phyloP scores from a whole-genome alignment of 2,888 invertebrate species.

The Ommatoiulus sabulosus region DNA sequence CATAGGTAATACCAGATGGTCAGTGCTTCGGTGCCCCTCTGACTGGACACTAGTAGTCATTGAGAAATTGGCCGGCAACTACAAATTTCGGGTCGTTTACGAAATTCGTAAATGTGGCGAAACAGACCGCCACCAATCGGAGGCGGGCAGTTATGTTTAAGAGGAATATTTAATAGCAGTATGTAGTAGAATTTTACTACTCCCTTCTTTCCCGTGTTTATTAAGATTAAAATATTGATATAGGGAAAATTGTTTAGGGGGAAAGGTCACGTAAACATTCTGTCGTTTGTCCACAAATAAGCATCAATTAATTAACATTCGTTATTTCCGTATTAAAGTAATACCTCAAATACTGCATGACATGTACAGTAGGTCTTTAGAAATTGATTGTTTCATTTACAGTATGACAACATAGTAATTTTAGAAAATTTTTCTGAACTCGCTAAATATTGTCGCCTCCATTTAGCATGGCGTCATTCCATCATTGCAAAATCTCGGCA shows the following conservation, averaged over 20 bases:
- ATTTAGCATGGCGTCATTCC: too few relatives aligned
- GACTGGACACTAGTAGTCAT: slow-evolving; percentile 10
- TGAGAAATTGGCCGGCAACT: slow-evolving; percentile 25
- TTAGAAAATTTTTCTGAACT: too few relatives aligned
- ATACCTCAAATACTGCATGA: too few relatives aligned
- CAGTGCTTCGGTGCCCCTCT: slow-evolving; percentile 7
- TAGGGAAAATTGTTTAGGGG: neutral
- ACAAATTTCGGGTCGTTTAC: slow-evolving; percentile 17
- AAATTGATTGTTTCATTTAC: too few relatives aligned
- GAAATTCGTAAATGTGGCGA: neutral
- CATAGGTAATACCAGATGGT: neutral
- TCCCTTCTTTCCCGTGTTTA: neutral
- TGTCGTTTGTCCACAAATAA: neutral
- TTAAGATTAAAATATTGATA: slow-evolving; percentile 9
- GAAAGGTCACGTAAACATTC: neutral
- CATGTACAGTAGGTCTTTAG: too few relatives aligned
- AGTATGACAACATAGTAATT: too few relatives aligned
- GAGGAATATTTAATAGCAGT: neutral
- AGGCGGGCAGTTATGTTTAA: neutral
- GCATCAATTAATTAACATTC: neutral
- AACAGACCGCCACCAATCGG: neutral
- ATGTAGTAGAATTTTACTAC: neutral
- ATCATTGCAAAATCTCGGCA: too few relatives aligned
- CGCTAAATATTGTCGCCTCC: too few relatives aligned
- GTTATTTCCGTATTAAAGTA: too few relatives aligned